phyloP scores from a whole-genome alignment of 1,140 invertebrate species.

The Nomia melanderi region DNA sequence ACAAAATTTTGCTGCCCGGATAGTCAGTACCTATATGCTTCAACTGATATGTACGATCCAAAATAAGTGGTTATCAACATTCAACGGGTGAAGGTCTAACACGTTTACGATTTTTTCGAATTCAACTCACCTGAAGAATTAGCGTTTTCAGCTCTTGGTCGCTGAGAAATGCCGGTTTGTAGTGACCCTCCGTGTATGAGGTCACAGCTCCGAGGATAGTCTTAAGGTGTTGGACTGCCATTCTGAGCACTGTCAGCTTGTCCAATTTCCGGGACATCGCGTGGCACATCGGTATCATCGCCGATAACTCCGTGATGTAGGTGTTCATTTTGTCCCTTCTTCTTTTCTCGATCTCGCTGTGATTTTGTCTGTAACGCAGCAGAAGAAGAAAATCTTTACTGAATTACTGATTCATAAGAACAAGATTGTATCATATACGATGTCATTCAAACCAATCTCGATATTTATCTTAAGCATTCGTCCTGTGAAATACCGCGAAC shows the following conservation, averaged over 20 bases:
- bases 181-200: constrained; percentile 90
- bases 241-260: constrained; percentile 95
- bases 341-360: constrained; percentile 97
- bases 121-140: constrained; percentile 84
- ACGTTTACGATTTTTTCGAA: neutral
- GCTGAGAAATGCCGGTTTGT: constrained; percentile 93
- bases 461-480: too few species aligned
- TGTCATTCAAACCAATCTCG: too few species aligned
- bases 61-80: too few species aligned
- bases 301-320: constrained; percentile 94
- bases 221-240: constrained; percentile 96
- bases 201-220: constrained; percentile 88
- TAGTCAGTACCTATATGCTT: too few species aligned
- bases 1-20: too few species aligned
- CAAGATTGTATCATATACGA: too few species aligned
- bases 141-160: constrained; percentile 94
- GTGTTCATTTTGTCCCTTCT: constrained; percentile 98
- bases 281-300: constrained; percentile 96
- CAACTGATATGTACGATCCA: too few species aligned
- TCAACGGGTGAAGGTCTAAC: too few species aligned
- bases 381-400: too few species aligned
- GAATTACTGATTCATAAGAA: too few species aligned
- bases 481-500: too few species aligned
- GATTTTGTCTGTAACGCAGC: constrained; percentile 87
- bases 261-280: constrained; percentile 96